Base-by-base conservation (phyloP, 2,888 invertebrate species). In the Bellardia bayeri region DNA sequence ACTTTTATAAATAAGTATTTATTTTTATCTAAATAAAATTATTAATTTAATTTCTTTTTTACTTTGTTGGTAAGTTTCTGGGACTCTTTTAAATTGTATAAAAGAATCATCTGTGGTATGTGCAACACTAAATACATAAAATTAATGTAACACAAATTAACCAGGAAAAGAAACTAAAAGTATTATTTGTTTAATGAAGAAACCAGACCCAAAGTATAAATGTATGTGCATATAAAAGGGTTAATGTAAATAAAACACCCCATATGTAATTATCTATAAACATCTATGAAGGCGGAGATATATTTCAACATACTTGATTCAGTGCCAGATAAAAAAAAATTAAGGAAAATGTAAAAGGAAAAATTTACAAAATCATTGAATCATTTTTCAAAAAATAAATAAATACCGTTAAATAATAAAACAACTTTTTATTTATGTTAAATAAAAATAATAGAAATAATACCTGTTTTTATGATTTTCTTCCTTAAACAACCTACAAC, bases 401-500 rank as follows among this genome's bases (percentile, higher is more conserved):
- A 75, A 63, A 8, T 6, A 8, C 9, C 23, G 54, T 83, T 54
- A 64, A 82, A 54, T 69, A 82, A 69, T 69, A 13, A 61, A 82
- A 75, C 82, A 58, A 69, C 69, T 82, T 82, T 82, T 81, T 30
- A 80, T 54, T 14, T 45, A 11, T 45, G 11, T 3, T 68, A 30
- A 14, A 14, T 45, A 45, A 1, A 13, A n/a, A 74, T n/a, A 42
- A 49, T 64, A 76, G 40, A 23, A 81, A 54, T 30, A 49, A 72
- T 75, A 86, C 80, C 69, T 63, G 86, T 80, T 83, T 61, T 14
- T 54, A 23, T 13, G 30, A 42, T 61, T 84, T 81, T 80, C 84
- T 83, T 83, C 83, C 87, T 76, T 80, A 81, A 74, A 83, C 79
- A 75, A 71, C 64, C 76, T 71, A 78, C 83, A 64, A 85, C 42